Evolutionary conservation across 2,888 invertebrate species (phyloP).

Genomic region (Geotrupes spiniger): DNA sequence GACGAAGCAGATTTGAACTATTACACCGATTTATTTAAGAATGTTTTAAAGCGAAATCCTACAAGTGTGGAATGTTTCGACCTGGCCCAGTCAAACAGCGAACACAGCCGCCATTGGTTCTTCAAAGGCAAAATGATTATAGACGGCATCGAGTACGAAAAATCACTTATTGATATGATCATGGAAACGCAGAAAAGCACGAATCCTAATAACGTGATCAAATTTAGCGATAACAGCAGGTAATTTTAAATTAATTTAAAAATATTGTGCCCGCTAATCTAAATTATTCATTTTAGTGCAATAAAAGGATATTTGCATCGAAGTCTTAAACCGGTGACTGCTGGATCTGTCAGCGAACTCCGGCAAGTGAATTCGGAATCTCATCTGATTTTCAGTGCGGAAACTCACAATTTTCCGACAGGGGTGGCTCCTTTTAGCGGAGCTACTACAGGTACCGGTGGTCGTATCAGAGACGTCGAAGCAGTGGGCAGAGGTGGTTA

Average conservation of each 20-base stretch:
- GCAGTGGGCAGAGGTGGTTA: constrained; percentile 92
- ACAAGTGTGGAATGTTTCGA: constrained; percentile 98
- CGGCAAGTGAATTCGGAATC: constrained; percentile 58
- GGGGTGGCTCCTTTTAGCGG: constrained; percentile 98
- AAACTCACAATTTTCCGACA: constrained; percentile 98
- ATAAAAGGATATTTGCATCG: constrained; percentile 78
- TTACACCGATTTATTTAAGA: constrained; percentile 82
- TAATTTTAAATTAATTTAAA: constrained; percentile 39
- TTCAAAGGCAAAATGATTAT: constrained; percentile 88
- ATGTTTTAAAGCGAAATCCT: constrained; percentile 84
- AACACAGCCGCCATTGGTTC: constrained; percentile 99
- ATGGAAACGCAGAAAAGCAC: constrained; percentile 82
- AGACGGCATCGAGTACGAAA: constrained; percentile 73
- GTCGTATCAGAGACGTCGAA: constrained; percentile 92
- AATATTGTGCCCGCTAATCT: not conserved
- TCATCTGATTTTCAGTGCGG: constrained; percentile 96
- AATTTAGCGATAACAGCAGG: constrained; percentile 97
- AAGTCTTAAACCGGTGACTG: constrained; percentile 65
- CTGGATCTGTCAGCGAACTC: constrained; percentile 64
- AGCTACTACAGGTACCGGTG: constrained; percentile 97
- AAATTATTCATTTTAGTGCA: constrained; percentile 63
- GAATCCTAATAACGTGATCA: constrained; percentile 92
- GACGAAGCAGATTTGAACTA: constrained; percentile 90
- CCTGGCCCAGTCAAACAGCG: constrained; percentile 96
- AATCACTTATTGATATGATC: constrained; percentile 90